Evolutionary conservation across 23 tunicate genomes (phyloP).

Genomic region (Corella eumyota): DNA sequence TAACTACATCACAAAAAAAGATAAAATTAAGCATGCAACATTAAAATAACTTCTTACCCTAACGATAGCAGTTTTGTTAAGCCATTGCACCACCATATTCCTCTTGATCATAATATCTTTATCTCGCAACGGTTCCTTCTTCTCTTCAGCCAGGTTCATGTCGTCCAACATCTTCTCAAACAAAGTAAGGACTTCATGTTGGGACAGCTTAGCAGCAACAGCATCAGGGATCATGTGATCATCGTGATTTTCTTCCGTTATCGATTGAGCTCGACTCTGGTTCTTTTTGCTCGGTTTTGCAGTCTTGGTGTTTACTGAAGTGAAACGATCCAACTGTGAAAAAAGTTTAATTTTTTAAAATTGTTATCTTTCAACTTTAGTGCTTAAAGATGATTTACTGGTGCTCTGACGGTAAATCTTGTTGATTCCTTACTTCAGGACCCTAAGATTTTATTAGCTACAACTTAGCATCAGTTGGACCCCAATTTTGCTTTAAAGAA

Average conservation of each 20-base stretch:
- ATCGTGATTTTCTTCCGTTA: slow-evolving; percentile 18
- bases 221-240: slow-evolving; percentile 21
- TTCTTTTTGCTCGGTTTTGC: slow-evolving; percentile 18
- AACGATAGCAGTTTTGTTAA: slow-evolving; percentile 70
- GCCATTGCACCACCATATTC: slow-evolving; percentile 85
- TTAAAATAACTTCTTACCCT: no score
- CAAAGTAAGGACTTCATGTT: slow-evolving; percentile 60
- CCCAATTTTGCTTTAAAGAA: no score
- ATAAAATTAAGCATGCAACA: no score
- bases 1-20: no score
- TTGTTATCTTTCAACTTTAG: no score
- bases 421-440: no score
- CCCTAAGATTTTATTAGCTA: no score
- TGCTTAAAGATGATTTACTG: no score
- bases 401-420: no score
- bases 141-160: slow-evolving; percentile 83
- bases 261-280: slow-evolving; percentile 7
- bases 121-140: slow-evolving; percentile 61
- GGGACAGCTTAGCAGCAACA: slow-evolving; percentile 67
- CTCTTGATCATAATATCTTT: slow-evolving; percentile 42
- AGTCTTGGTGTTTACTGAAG: slow-evolving; percentile 27
- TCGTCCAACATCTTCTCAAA: slow-evolving; percentile 95
- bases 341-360: background rate
- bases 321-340: slow-evolving; percentile 52
- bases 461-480: no score